Conservation (phyloP, 1,140 invertebrate genomes). For the Lepidostoma basale region DNA sequence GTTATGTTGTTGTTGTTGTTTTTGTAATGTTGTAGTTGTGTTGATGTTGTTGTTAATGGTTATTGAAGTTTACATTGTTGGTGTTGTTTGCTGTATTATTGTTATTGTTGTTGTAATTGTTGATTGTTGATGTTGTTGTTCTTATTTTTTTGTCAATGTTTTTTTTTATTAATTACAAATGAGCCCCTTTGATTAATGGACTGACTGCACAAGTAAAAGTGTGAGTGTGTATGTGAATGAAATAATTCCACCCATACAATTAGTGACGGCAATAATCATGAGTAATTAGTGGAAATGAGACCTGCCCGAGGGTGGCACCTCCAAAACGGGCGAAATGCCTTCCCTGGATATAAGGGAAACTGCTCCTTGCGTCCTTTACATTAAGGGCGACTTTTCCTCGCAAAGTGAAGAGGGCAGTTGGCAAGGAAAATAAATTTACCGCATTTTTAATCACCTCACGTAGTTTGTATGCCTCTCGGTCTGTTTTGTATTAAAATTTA, state of each 20-base stretch:
- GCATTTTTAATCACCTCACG: constrained; percentile 42
- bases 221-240: constrained; percentile 41
- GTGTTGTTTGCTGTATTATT: too few species aligned
- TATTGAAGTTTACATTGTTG: too few species aligned
- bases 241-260: constrained; percentile 46
- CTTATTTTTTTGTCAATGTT: too few species aligned
- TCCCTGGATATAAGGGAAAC: background rate
- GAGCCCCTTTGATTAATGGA: too few species aligned
- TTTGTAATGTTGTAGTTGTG: too few species aligned
- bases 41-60: too few species aligned
- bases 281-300: constrained; percentile 47
- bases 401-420: background rate
- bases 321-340: background rate
- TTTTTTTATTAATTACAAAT: too few species aligned
- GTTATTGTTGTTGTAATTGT: too few species aligned
- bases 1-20: too few species aligned
- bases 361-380: background rate
- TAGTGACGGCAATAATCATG: constrained; percentile 45
- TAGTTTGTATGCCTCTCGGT: constrained; percentile 2
- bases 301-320: constrained; percentile 22
- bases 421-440: constrained; percentile 29
- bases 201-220: constrained; percentile 1
- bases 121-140: too few species aligned
- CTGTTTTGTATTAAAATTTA: background rate
- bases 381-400: constrained; percentile 13